Percentiles rank a stretch among this genome's conserved stretches.
Evolutionary conservation across 2,888 invertebrate genomes (phyloP).

Genomic region (Drosophila histrio): DNA sequence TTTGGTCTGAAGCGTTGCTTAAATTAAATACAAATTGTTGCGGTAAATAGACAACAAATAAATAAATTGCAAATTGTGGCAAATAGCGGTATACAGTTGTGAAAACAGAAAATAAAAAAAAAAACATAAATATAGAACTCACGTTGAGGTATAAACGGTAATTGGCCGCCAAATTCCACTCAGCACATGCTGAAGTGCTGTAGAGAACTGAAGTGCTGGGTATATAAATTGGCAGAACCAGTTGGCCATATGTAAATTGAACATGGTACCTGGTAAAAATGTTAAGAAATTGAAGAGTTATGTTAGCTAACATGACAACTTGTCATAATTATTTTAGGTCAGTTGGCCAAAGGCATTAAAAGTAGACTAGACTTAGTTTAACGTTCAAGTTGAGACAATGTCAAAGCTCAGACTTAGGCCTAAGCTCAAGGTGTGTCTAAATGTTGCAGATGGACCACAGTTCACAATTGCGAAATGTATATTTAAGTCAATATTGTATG

Average conservation of each 20-base stretch:
- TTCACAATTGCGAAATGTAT: background rate
- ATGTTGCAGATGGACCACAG: background rate
- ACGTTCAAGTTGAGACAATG: constrained; percentile 5
- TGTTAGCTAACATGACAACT: constrained; percentile 1
- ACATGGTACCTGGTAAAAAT: background rate
- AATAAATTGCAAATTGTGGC: constrained; percentile 73
- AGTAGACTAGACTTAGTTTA: background rate
- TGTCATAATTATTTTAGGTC: constrained; percentile 37
- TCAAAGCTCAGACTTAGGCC: constrained; percentile 10
- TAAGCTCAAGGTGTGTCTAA: constrained; percentile 21
- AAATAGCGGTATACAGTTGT: constrained; percentile 62
- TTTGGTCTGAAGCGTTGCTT: constrained; percentile 40
- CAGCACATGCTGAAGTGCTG: background rate
- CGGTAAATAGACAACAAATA: constrained; percentile 68
- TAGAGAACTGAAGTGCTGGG: background rate
- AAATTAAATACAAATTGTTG: constrained; percentile 58
- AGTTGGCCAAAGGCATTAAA: constrained; percentile 17
- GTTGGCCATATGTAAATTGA: background rate
- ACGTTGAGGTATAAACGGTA: constrained; percentile 31
- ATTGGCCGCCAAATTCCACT: constrained; percentile 9
- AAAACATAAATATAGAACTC: constrained; percentile 9
- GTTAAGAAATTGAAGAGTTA: background rate
- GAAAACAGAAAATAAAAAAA: constrained; percentile 35
- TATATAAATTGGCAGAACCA: background rate
- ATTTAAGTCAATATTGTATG: background rate